Evolutionary conservation across 2,888 invertebrate species (phyloP), one percentile per base, ranked within the genome.

Genomic region (Eilema griseolum): DNA sequence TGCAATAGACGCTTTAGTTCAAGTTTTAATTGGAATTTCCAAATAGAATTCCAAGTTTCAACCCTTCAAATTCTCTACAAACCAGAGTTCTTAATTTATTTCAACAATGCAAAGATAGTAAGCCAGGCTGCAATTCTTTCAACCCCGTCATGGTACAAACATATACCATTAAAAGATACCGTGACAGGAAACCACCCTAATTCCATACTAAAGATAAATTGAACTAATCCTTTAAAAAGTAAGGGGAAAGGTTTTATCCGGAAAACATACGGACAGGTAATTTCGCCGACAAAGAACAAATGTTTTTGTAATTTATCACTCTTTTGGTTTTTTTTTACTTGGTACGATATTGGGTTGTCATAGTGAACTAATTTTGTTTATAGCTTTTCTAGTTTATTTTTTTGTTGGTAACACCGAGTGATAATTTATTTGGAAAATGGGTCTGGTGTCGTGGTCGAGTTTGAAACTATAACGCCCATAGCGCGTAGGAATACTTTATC

Each of bases 141-240:
- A 31, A 70, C 69, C 61, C 46, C 57, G 70, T 82, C 72, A 74
- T 74, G 52, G n/a, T 10, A 75, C 68, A 72, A 71, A 74, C 69
- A 67, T 65, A 31, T 24, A 65, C 60, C 11, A 73, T 61, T 61
- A 69, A 61, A 41, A 52, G n/a, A 52, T 26, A 52, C 61, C 46
- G 62, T 70, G 74, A 67, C 69, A 67, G 60, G 52, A 72, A 77
- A 61, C 66, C 66, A 66, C 61, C 26, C 31, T 26, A 37, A 41
- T 37, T 65, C 69, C 56, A 46, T 62, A 56, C 67, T 26, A 74
- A 83, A 86, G 85, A 88, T 80, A 87, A 87, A 89, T 89, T 80
- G 72, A 66, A 71, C 80, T 82, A 83, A 87, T 88, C 85, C 77
- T 74, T 85, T 80, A 82, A 74, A 80, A 69, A 74, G 79, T 66